Evolutionary conservation across 2,888 invertebrate species (phyloP), one percentile per base, ranked within the genome.

Genomic region (Ecliptopera silaceata): DNA sequence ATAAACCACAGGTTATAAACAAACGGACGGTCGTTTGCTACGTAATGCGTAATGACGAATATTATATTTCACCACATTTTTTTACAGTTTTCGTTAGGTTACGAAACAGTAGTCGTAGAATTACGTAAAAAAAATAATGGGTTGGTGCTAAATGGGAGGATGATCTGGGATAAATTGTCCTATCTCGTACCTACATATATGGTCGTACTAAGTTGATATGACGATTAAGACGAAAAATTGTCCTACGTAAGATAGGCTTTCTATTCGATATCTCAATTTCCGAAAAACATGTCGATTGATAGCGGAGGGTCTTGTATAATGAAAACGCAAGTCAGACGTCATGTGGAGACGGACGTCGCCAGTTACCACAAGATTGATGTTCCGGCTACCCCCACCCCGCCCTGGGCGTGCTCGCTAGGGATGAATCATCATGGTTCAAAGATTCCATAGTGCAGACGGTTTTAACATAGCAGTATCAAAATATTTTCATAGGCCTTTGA

Each of bases 301-400:
- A 51, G 18, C 41, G 15, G 13, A 11, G 61, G 63, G 66, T 52
- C 41, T 44, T 42, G 13, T 29, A 63, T 58, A 65, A 66, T 64
- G 59, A 67, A 71, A 75, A 61, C 54, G 77, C 72, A 71, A 75
- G 70, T 71, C 69, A 74, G 52, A 41, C 68, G 73, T 71, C 77
- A 72, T 69, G 68, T 68, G 74, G 67, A 64, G 69, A 41, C 46
- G 29, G 32, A 39, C 41, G 47, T 45, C 63, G 54, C 53, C 56
- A 57, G 43, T 45, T 64, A 54, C 53, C 56, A 57, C 59, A 64
- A 68, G 76, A 76, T 76, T 75, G 72, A 78, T 78, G 70, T 15
- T 17, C 49, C 42, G n/a, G 4, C 41, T 39, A 36, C 26, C 41
- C 29, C 29, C 34, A 34, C 18, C 29, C 26, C 18, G 20, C 26